Conservation (phyloP, 2,113 vertebrate species). For the Elephas maximus region DNA sequence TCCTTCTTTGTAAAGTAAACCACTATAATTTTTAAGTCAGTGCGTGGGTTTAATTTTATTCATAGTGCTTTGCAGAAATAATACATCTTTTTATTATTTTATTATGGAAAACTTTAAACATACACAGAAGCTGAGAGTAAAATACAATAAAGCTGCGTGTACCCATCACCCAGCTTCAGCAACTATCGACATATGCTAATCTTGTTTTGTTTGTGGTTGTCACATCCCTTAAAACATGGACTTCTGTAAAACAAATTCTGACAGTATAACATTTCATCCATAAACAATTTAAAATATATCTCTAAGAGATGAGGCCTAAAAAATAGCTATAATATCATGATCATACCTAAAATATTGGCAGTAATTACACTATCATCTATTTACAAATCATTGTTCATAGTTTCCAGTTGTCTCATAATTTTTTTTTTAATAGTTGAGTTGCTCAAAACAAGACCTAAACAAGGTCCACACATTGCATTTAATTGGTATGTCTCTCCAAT, state of each 20-base stretch:
- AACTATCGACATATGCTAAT: background rate
- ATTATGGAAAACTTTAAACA: background rate
- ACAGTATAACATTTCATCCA: background rate
- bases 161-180: background rate
- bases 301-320: background rate
- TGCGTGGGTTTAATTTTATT: conserved; percentile 48
- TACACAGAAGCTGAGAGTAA: conserved; percentile 9
- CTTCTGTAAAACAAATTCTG: conserved; percentile 25
- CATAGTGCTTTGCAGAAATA: background rate
- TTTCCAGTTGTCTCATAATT: background rate
- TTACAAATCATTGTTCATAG: background rate
- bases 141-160: background rate
- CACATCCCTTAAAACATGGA: background rate
- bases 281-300: conserved; percentile 6
- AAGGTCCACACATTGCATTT: background rate
- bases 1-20: conserved; percentile 43
- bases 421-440: background rate
- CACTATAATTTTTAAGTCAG: conserved; percentile 19
- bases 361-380: background rate
- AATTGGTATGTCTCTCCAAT: background rate
- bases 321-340: background rate
- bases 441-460: background rate
- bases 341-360: background rate
- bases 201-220: background rate
- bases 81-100: conserved; percentile 7